Evolutionary conservation across 2,888 invertebrate genomes (phyloP).

Genomic region (Ichneumoninae sp.): DNA sequence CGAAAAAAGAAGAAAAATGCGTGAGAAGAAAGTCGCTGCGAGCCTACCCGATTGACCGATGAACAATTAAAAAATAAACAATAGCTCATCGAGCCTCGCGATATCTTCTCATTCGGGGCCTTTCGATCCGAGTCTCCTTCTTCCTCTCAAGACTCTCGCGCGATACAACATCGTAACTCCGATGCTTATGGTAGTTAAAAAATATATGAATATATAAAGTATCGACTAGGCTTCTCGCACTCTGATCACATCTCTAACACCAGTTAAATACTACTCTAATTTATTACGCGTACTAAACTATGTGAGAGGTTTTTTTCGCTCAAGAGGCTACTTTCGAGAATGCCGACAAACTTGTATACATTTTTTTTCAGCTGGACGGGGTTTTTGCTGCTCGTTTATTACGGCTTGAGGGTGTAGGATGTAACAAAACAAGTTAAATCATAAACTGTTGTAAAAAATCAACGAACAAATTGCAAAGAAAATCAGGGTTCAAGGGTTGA

Average conservation of each 20-base stretch:
- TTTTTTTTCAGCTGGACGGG: neutral
- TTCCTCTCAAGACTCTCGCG: conserved; percentile 57
- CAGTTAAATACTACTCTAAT: conserved; percentile 73
- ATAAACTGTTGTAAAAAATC: conserved; percentile 11
- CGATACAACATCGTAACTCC: conserved; percentile 16
- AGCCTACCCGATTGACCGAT: conserved; percentile 19
- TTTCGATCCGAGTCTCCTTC: conserved; percentile 60
- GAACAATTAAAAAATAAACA: neutral
- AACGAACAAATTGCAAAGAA: conserved; percentile 25
- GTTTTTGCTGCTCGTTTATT: conserved; percentile 51
- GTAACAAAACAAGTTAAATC: conserved; percentile 46
- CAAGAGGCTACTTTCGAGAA: neutral
- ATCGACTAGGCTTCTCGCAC: conserved; percentile 36
- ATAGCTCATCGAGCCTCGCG: neutral
- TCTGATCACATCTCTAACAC: conserved; percentile 31
- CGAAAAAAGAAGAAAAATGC: conserved; percentile 2
- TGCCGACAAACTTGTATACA: neutral
- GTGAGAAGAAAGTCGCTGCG: neutral
- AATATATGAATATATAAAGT: conserved; percentile 11
- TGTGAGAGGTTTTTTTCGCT: conserved; percentile 69
- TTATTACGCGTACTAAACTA: conserved; percentile 73
- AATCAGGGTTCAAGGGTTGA: neutral
- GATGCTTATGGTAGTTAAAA: conserved; percentile 7
- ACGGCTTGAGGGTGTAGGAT: conserved; percentile 71
- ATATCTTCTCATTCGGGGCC: conserved; percentile 29